A percentile compares a stretch with the other conserved stretches of the same genome.
Evolutionary conservation across 2,888 invertebrate genomes (phyloP).

Genomic region (Mycalesis mineus): DNA sequence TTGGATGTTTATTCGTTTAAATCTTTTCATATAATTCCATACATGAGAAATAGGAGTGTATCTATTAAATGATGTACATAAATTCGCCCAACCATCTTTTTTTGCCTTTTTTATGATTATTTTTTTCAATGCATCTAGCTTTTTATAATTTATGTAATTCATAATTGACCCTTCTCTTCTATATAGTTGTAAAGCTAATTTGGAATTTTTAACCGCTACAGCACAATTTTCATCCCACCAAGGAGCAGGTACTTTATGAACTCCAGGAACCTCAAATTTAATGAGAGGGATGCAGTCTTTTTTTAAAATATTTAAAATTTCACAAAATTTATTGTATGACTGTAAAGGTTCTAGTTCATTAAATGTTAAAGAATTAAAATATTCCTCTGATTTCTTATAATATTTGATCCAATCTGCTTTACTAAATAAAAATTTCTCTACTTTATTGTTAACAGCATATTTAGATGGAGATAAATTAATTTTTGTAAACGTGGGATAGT

Average conservation of each 20-base stretch:
- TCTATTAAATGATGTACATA: constrained; percentile 26
- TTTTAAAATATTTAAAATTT: constrained; percentile 9
- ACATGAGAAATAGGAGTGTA: constrained; percentile 16
- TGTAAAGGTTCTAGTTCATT: constrained; percentile 8
- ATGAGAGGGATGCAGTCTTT: neutral
- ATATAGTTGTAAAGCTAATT: neutral
- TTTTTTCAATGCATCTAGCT: constrained; percentile 23
- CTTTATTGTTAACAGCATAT: constrained; percentile 8
- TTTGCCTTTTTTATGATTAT: constrained; percentile 17
- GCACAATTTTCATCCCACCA: constrained; percentile 22
- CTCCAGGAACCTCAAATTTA: neutral
- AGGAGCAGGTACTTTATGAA: neutral
- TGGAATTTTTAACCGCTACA: constrained; percentile 18
- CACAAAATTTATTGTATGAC: constrained; percentile 16
- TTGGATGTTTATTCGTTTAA: constrained; percentile 8
- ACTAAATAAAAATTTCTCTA: constrained; percentile 18
- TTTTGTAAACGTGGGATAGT: constrained; percentile 18
- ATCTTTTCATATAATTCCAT: constrained; percentile 18
- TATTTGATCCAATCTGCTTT: constrained; percentile 28
- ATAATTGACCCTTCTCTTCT: neutral
- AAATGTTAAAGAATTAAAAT: constrained; percentile 13
- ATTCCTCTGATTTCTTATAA: constrained; percentile 5
- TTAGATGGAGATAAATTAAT: constrained; percentile 2
- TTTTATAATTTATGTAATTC: constrained; percentile 28
- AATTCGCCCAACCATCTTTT: constrained; percentile 19